phyloP scores from a whole-genome alignment of 2,113 vertebrate species.

The Neotragus moschatus region DNA sequence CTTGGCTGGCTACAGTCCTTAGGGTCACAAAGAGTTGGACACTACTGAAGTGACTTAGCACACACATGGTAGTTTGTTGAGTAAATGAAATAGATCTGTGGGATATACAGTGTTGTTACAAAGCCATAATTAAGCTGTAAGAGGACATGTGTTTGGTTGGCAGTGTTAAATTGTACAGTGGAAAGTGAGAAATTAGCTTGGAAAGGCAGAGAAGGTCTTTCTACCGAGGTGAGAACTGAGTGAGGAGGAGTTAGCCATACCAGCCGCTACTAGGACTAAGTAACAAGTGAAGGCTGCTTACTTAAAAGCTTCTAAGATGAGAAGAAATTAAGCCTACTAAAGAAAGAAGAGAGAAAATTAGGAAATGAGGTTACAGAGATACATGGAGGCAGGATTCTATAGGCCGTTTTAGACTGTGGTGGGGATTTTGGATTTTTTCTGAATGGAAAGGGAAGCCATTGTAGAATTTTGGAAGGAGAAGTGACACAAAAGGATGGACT shows the following conservation, averaged over 20 bases:
- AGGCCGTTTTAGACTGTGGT: background rate
- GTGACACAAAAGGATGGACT: background rate
- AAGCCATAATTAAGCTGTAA: background rate
- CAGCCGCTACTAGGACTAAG: background rate
- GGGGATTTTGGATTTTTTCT: background rate
- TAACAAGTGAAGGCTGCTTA: background rate
- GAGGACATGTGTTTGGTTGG: background rate
- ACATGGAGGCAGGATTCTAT: background rate
- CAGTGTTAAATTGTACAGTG: background rate
- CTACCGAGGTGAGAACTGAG: background rate
- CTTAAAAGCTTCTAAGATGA: background rate
- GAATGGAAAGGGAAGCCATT: background rate
- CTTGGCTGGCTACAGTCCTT: background rate
- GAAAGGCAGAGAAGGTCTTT: background rate
- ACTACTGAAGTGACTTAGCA: background rate
- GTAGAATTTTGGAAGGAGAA: background rate
- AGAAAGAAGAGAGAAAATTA: background rate
- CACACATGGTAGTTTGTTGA: background rate
- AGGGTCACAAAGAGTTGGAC: background rate
- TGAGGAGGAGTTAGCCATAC: background rate
- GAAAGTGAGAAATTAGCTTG: background rate
- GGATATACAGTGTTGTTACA: background rate
- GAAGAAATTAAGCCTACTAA: background rate
- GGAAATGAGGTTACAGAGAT: background rate
- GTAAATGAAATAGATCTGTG: background rate